Conservation (phyloP, 2,888 invertebrate species). For the Pterostichus madidus region DNA sequence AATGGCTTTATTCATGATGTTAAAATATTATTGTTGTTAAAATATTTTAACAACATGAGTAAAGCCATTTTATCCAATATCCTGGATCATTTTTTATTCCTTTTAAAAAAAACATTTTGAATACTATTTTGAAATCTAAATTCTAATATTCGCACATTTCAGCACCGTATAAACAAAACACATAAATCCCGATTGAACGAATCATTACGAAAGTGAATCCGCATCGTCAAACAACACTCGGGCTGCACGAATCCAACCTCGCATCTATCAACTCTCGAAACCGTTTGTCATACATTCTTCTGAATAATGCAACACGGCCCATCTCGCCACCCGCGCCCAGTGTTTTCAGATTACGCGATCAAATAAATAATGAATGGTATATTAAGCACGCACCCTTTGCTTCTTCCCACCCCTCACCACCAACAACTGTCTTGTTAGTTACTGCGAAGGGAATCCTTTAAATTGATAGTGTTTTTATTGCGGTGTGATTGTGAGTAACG, state of each 20-base stretch:
- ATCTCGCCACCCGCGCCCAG: constrained; percentile 1
- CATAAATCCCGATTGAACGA: too few species aligned
- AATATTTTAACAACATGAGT: too few species aligned
- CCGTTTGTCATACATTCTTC: constrained; percentile 59
- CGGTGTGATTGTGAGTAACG: constrained; percentile 53
- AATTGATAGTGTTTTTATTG: constrained; percentile 64
- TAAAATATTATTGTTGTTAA: too few species aligned
- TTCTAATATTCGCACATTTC: too few species aligned
- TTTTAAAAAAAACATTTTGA: too few species aligned
- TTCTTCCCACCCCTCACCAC: background rate
- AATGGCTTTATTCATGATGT: too few species aligned
- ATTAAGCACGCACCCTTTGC: constrained; percentile 44
- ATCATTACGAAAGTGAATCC: constrained; percentile 19
- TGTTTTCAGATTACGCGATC: constrained; percentile 63
- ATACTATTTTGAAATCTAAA: too few species aligned
- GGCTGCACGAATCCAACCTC: background rate
- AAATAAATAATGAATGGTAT: constrained; percentile 66
- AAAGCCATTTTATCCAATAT: too few species aligned
- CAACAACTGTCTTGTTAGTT: constrained; percentile 19
- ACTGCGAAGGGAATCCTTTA: constrained; percentile 37
- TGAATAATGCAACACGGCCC: constrained; percentile 57
- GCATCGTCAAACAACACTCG: background rate
- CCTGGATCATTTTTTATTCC: too few species aligned
- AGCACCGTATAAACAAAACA: too few species aligned
- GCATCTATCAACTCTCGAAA: constrained; percentile 35